Conservation (phyloP, 2,797 vertebrate genomes). For the Smutsia gigantea region DNA sequence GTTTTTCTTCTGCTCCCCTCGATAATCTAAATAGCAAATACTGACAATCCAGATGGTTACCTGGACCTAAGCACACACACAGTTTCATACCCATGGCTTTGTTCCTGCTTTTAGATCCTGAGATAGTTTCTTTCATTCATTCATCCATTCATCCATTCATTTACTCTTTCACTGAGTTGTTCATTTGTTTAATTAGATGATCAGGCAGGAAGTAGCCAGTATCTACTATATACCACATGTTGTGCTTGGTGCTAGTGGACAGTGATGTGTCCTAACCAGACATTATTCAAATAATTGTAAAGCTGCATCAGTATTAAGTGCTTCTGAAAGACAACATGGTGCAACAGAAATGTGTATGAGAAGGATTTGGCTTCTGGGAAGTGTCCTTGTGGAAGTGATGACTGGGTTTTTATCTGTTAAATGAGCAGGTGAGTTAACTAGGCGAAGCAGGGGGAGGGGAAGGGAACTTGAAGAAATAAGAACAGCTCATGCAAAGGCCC, state of each 20-base stretch:
- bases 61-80: background rate
- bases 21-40: background rate
- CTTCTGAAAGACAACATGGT: background rate
- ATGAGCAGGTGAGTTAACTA: background rate
- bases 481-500: background rate
- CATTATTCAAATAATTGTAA: background rate
- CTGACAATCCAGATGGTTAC: background rate
- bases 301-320: too few relatives aligned
- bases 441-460: fast-evolving
- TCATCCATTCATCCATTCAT: background rate
- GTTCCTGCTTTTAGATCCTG: background rate
- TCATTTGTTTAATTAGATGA: background rate
- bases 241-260: too few relatives aligned
- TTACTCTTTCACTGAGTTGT: background rate
- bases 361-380: background rate
- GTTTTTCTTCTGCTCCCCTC: constrained; percentile 30
- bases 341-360: fast-evolving
- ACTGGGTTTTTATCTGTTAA: background rate
- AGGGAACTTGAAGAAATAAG: background rate
- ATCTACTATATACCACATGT: background rate
- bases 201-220: background rate
- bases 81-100: background rate
- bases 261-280: background rate
- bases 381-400: background rate
- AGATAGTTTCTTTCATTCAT: background rate